These are phyloP conservation scores for Himantopus leucocephalus DNA, from an alignment of 2,113 vertebrate species.

Conservation along the genomic window DNA sequence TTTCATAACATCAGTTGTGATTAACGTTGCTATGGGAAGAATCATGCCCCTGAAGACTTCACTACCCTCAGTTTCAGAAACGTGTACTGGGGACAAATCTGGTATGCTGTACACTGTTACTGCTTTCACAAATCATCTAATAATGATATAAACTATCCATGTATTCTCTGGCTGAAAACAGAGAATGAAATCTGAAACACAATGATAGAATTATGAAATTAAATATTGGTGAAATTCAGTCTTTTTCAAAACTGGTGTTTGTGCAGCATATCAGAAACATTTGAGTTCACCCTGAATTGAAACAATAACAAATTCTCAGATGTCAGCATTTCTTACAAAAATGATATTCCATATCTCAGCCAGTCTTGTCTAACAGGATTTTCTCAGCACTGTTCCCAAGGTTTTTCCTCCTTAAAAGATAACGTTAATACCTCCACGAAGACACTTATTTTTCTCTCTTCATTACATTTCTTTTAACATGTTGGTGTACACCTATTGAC, in stretches of 20 bases:
- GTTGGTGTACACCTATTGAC: background rate
- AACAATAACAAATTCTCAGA: constrained; percentile 10
- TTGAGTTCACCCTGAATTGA: background rate
- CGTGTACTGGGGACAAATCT: background rate
- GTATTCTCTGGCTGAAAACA: background rate
- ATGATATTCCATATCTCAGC: background rate
- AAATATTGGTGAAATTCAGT: background rate
- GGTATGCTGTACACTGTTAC: background rate
- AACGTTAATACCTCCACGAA: background rate
- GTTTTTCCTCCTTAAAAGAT: background rate
- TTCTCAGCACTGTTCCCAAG: background rate
- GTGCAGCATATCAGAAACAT: background rate
- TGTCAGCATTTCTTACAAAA: background rate
- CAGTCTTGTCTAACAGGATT: background rate
- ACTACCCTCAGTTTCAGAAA: background rate
- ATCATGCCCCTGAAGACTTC: background rate
- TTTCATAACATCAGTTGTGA: background rate
- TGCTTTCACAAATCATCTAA: background rate
- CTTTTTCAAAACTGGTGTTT: background rate
- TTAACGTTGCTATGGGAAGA: background rate
- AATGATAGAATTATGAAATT: background rate
- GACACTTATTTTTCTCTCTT: background rate
- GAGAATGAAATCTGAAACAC: background rate
- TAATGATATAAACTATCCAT: background rate
- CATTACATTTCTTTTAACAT: background rate